Evolutionary conservation across 2,797 vertebrate species (phyloP).

Genomic region (Channa striata): DNA sequence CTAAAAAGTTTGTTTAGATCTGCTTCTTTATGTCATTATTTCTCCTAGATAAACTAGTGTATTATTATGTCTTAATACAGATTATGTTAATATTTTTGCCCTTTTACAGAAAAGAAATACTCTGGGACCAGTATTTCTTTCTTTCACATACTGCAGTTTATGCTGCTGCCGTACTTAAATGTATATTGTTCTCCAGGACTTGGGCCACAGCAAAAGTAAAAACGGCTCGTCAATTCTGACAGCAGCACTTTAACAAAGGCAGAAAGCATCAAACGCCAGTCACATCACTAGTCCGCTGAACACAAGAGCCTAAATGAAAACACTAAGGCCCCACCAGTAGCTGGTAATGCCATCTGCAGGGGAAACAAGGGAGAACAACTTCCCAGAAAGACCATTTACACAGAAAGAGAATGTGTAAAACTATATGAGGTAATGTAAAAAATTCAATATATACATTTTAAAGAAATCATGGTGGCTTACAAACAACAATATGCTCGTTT

Average conservation of each 20-base stretch:
- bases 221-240: background rate
- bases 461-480: background rate
- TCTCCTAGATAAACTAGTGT: background rate
- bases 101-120: background rate
- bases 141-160: too few relatives aligned
- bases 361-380: background rate
- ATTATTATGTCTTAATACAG: background rate
- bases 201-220: too few relatives aligned
- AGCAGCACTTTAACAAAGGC: background rate
- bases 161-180: too few relatives aligned
- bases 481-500: background rate
- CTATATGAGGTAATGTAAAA: background rate
- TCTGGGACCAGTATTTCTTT: too few relatives aligned
- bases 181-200: background rate
- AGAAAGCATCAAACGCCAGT: background rate
- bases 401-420: too few relatives aligned
- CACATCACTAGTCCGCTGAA: background rate
- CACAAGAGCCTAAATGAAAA: background rate
- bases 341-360: conserved; percentile 45
- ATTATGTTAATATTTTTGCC: background rate
- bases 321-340: background rate
- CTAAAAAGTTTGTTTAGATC: background rate
- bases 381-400: background rate
- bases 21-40: background rate
- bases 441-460: background rate